These are phyloP conservation scores for Rotaria socialis DNA, from an alignment of 2,888 invertebrate genomes.

Conservation along the genomic window DNA sequence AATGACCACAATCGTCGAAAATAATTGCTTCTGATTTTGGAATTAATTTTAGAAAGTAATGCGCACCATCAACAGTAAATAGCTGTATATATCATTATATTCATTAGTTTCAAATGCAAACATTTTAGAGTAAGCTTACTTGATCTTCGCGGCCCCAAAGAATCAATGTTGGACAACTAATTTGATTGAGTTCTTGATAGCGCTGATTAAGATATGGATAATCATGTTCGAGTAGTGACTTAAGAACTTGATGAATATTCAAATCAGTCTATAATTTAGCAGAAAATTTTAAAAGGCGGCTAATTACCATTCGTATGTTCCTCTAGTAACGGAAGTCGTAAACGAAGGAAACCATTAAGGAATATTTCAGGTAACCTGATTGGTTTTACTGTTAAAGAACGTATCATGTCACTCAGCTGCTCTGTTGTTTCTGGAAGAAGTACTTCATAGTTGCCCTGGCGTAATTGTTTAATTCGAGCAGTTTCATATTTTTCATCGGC, in stretches of 20 bases:
- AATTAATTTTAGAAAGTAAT: background rate
- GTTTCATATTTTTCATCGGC: background rate
- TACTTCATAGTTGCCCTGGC: background rate
- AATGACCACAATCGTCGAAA: background rate
- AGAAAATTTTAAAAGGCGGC: too few species aligned
- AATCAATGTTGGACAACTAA: background rate
- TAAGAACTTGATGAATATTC: background rate
- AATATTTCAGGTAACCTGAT: background rate
- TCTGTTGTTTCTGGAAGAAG: background rate
- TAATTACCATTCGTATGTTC: background rate
- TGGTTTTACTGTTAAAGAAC: background rate
- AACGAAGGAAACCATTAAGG: background rate
- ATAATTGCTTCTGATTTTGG: background rate
- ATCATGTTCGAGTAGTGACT: background rate
- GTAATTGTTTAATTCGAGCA: background rate
- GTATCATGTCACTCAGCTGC: background rate
- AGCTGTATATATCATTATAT: background rate
- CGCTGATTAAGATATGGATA: background rate
- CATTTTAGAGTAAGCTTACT: background rate
- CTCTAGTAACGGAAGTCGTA: background rate
- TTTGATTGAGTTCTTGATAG: background rate
- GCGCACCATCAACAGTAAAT: background rate
- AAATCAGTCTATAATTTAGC: too few species aligned
- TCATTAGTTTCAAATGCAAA: too few species aligned
- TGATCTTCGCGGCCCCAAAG: background rate